Base-by-base conservation (phyloP, 2,113 vertebrate genomes). In the Syngnathus typhle region DNA sequence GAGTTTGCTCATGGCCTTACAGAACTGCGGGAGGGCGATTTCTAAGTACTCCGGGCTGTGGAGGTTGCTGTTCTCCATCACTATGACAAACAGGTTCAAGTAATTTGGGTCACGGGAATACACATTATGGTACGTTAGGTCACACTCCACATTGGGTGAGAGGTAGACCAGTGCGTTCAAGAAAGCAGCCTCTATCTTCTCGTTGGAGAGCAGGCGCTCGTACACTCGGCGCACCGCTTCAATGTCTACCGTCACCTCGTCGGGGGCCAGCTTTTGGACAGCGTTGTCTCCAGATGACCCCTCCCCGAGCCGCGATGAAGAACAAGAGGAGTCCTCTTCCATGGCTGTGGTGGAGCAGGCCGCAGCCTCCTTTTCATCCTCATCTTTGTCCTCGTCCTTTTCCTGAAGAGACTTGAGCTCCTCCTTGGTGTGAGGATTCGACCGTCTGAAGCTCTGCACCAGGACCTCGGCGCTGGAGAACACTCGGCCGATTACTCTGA, bases 31-130 rank as follows among this genome's bases (percentile, higher is more conserved):
- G 61, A 99, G 87, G 21, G 96, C 97, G 74, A 98, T 98, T 89
- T 99, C 96, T 88, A 99, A 90, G 78, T 99, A 99, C 74, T 99
- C 97, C 1, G 97, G 97, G 83, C 97, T 99, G 88, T 99, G 96
- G 70, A 99, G 96, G 86, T 98, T 99, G 83, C 93, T 92, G 79
- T 99, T 99, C 77, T 99, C 97, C 97, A 99, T 99, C 75, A 99
- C 94, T 1, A 99, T 97, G 72, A 99, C 92, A 88, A 99, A 98
- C 78, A 99, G 89, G 87, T 99, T 99, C 83, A 99, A 93, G 89
- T 99, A 99, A 84, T 98, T 95, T 49, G 94, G 95, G 88, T 98
- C 94, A 65, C 95, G 85, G 60, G 94, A 94, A 76, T 99, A 99
- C 36, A 97, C 95, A 10, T 96, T 98, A 89, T 99, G 97, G 80